Evolutionary conservation across 1,140 invertebrate species (phyloP).

Genomic region (Solenopsis fugax): DNA sequence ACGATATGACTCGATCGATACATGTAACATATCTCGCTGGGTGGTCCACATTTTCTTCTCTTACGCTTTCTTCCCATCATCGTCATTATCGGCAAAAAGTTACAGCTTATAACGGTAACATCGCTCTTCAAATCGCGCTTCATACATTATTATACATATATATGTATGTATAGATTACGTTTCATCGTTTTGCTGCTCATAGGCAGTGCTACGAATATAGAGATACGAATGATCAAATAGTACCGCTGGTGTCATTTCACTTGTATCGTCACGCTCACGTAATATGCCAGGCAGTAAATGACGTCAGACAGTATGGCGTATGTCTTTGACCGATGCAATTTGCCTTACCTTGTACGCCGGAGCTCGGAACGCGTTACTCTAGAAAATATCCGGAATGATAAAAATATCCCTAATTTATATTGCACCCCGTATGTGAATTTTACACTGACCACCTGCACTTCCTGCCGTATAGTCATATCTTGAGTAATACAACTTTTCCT

Average conservation of each 20-base stretch:
- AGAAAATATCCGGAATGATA: conserved; percentile 54
- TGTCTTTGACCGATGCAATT: conserved; percentile 63
- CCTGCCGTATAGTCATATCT: conserved; percentile 27
- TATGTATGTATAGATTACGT: neutral
- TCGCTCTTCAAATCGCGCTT: conserved; percentile 23
- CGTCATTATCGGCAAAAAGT: neutral
- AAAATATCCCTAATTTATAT: conserved; percentile 62
- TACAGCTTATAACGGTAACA: neutral
- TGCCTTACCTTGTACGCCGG: conserved; percentile 52
- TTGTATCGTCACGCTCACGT: conserved; percentile 31
- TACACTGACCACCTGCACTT: conserved; percentile 33
- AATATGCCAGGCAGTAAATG: conserved; percentile 33
- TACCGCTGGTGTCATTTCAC: neutral
- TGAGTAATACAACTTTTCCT: conserved; percentile 42
- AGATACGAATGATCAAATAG: conserved; percentile 7
- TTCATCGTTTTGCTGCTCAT: neutral
- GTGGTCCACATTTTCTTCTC: conserved; percentile 41
- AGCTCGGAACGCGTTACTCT: conserved; percentile 28
- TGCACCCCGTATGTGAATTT: conserved; percentile 53
- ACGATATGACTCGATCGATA: conserved; percentile 45
- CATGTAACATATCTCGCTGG: conserved; percentile 25
- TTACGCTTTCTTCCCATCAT: conserved; percentile 39
- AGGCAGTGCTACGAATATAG: neutral
- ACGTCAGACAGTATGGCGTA: conserved; percentile 41
- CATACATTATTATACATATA: conserved; percentile 9